These are phyloP conservation scores for Phocoena sinus DNA, from an alignment of 2,113 vertebrate species.

Conservation along the genomic window DNA sequence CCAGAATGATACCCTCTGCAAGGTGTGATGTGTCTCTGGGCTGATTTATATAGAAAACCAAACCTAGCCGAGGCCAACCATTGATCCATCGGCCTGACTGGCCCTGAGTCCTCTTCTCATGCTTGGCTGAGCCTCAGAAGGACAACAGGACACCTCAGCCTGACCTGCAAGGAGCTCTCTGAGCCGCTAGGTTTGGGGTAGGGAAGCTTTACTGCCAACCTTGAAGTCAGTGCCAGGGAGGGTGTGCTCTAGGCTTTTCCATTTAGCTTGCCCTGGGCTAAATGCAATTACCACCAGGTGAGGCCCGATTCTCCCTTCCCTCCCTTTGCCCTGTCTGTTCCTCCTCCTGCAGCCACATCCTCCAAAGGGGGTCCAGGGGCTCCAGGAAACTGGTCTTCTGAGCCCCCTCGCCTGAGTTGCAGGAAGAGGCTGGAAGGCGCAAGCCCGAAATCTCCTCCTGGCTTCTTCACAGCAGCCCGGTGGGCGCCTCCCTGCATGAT, in stretches of 20 bases:
- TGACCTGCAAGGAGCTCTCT: slow-evolving; percentile 5
- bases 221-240: not conserved
- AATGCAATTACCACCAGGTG: not conserved
- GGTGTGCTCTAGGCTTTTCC: not conserved
- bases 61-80: not conserved
- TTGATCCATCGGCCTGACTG: slow-evolving; percentile 57
- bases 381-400: not conserved
- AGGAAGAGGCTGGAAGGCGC: not conserved
- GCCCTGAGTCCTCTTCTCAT: slow-evolving; percentile 50
- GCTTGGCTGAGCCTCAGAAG: slow-evolving; percentile 2
- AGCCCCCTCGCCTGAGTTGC: not conserved
- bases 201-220: not conserved
- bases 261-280: not conserved
- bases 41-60: slow-evolving; percentile 66
- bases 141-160: slow-evolving; percentile 34
- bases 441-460: not conserved
- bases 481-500: not conserved
- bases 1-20: slow-evolving; percentile 54
- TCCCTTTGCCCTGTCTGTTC: not conserved
- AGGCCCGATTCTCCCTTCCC: not conserved
- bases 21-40: slow-evolving; percentile 29
- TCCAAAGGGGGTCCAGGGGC: not conserved
- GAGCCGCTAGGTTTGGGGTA: not conserved
- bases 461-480: not conserved
- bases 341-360: not conserved